phyloP scores from a whole-genome alignment of 2,888 invertebrate genomes.

The Vandiemenella viatica region DNA sequence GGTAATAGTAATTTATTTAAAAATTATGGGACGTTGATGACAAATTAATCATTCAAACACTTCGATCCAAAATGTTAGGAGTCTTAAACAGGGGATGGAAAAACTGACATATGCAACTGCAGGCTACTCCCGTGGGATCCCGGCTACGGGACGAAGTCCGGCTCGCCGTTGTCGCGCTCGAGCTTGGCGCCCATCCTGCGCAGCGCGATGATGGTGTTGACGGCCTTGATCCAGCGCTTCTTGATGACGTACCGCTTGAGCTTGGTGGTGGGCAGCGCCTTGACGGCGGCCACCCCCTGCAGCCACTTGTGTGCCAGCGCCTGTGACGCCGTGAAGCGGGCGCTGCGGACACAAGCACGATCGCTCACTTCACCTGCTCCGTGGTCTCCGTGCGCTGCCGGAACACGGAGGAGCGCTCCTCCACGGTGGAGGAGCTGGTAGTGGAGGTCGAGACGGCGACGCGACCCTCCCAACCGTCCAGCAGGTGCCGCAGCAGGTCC shows the following conservation, averaged over 20 bases:
- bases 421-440: slow-evolving; percentile 29
- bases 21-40: too few species aligned
- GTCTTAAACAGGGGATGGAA: too few species aligned
- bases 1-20: too few species aligned
- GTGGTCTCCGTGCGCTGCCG: slow-evolving; percentile 54
- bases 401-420: slow-evolving; percentile 48
- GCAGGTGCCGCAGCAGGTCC: slow-evolving; percentile 54
- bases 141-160: too few species aligned
- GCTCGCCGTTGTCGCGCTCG: slow-evolving; percentile 31
- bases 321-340: slow-evolving; percentile 52
- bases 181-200: slow-evolving; percentile 74
- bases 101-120: too few species aligned
- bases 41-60: too few species aligned
- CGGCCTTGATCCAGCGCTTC: slow-evolving; percentile 79
- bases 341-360: slow-evolving; percentile 36
- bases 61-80: too few species aligned
- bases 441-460: neutral
- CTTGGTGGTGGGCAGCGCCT: slow-evolving; percentile 53
- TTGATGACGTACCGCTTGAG: slow-evolving; percentile 78
- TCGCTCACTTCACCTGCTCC: neutral
- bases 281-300: slow-evolving; percentile 36
- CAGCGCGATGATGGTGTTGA: slow-evolving; percentile 73
- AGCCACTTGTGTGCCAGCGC: slow-evolving; percentile 72
- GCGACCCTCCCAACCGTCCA: slow-evolving; percentile 60
- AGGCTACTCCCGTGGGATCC: too few species aligned